A percentile compares a stretch with the other conserved stretches of the same genome.
These are phyloP conservation scores for Loriculus beryllinus DNA, from an alignment of 2,797 vertebrate genomes.

Conservation along the genomic window DNA sequence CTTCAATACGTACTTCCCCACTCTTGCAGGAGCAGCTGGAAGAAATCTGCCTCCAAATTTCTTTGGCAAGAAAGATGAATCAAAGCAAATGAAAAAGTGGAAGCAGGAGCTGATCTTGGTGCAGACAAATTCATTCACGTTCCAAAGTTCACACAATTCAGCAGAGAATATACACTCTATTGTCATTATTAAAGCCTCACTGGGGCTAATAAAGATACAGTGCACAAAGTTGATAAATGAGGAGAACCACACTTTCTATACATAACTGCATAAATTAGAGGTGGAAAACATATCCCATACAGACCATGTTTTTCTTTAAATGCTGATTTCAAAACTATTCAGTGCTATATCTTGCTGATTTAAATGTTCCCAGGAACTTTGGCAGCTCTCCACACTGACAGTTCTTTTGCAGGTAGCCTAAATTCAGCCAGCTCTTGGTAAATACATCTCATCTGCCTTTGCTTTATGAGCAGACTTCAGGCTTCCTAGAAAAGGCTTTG, in stretches of 20 bases:
- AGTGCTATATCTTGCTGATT: background rate
- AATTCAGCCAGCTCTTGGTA: background rate
- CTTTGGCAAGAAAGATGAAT: constrained; percentile 21
- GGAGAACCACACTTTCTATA: background rate
- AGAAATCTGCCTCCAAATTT: constrained; percentile 20
- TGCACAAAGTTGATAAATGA: background rate
- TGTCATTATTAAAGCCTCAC: background rate
- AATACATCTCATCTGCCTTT: background rate
- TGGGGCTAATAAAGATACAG: background rate
- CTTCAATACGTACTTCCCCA: background rate
- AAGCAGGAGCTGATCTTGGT: background rate
- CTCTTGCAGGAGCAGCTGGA: constrained; percentile 36
- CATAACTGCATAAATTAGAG: background rate
- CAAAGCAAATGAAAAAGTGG: background rate
- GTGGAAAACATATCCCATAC: background rate
- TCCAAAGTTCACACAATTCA: background rate
- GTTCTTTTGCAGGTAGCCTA: background rate
- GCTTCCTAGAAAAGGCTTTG: background rate
- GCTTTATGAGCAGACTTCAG: background rate
- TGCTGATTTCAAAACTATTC: background rate
- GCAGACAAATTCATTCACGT: background rate
- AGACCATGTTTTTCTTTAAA: background rate
- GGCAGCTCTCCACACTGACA: background rate
- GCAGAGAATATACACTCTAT: background rate
- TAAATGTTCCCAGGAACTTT: background rate